Conservation (phyloP, 1,140 invertebrate genomes). For the Phenacoccus solenopsis region DNA sequence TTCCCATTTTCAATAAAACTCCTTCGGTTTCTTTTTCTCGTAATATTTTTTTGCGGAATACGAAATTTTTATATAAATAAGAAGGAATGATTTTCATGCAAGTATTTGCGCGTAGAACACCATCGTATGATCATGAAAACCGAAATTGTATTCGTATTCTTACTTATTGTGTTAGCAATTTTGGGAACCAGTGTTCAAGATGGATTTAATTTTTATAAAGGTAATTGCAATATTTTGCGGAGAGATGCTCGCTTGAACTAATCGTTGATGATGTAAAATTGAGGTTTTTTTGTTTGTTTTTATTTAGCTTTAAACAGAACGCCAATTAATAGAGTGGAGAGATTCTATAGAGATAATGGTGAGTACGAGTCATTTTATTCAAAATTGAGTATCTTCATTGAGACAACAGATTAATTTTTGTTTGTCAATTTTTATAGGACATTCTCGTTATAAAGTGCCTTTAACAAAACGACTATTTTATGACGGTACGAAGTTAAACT, state of each 20-base stretch:
- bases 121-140: too few species aligned
- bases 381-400: not conserved
- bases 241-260: not conserved
- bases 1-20: too few species aligned
- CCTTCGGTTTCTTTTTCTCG: too few species aligned
- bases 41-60: too few species aligned
- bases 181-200: not conserved
- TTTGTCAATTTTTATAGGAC: not conserved
- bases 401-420: not conserved
- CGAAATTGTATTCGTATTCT: not conserved
- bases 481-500: not conserved
- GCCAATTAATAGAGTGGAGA: not conserved
- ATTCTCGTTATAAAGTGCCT: not conserved
- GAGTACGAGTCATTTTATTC: not conserved
- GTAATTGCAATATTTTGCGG: not conserved
- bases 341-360: not conserved
- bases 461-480: not conserved
- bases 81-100: too few species aligned
- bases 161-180: not conserved
- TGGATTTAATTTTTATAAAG: conserved; percentile 14
- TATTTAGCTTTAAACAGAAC: not conserved
- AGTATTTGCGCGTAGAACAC: too few species aligned
- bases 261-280: not conserved
- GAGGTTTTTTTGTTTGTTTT: not conserved
- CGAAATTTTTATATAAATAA: too few species aligned